Percentiles rank a stretch among this genome's conserved stretches.
Evolutionary conservation across 1,140 invertebrate species (phyloP).

Genomic region (Leucophenga varia): DNA sequence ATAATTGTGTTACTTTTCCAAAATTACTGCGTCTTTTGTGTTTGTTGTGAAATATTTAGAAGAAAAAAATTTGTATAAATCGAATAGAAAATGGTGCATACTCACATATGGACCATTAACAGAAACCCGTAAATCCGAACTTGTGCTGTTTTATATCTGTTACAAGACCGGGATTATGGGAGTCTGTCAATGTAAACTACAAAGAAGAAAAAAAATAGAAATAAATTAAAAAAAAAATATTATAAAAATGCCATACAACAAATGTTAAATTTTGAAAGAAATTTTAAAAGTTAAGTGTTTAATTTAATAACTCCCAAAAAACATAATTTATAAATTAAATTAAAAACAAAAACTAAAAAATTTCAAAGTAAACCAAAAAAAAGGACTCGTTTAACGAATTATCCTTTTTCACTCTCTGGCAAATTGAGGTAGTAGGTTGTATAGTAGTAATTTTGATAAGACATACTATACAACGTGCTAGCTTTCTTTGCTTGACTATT

Average conservation of each 20-base stretch:
- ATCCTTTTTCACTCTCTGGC: slow-evolving; percentile 56
- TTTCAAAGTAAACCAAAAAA: slow-evolving; percentile 29
- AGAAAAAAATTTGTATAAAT: no score
- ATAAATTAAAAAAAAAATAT: background rate
- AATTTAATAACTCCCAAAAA: background rate
- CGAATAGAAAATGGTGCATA: slow-evolving; percentile 45
- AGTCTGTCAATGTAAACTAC: slow-evolving; percentile 57
- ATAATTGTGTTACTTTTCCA: no score
- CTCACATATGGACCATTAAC: slow-evolving; percentile 56
- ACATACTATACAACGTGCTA: slow-evolving; percentile 57
- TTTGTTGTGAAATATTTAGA: no score
- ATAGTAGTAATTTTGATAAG: slow-evolving; percentile 46
- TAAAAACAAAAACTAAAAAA: background rate
- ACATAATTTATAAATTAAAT: background rate
- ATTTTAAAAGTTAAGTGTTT: background rate
- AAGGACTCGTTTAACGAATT: slow-evolving; percentile 46
- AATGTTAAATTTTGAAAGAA: slow-evolving; percentile 1
- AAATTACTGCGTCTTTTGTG: no score
- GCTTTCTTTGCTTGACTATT: slow-evolving; percentile 56
- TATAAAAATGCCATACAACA: background rate
- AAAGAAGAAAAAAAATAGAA: background rate
- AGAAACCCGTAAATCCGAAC: slow-evolving; percentile 58
- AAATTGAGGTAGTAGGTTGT: slow-evolving; percentile 58
- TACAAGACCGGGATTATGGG: slow-evolving; percentile 57
- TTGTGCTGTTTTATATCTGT: slow-evolving; percentile 56